A percentile compares a stretch with the other conserved stretches of the same genome.
Conservation (phyloP, 1,140 invertebrate species). For the Drosophila suzukii region DNA sequence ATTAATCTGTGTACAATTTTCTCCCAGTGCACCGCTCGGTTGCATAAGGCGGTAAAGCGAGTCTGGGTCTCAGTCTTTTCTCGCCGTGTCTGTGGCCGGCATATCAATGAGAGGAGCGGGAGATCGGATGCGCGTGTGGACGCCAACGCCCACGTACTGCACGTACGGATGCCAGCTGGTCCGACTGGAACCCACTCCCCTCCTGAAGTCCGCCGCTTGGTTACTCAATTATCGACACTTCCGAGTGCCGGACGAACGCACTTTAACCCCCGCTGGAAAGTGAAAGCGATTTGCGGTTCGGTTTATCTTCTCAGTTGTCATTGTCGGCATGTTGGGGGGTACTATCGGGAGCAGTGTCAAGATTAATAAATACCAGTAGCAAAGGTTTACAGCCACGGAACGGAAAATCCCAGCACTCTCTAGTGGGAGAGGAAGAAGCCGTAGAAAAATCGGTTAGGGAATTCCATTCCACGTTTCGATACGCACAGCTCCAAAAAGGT, state of each 20-base stretch:
- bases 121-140: slow-evolving; percentile 47
- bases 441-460: neutral
- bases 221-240: slow-evolving; percentile 74
- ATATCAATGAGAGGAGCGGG: slow-evolving; percentile 70
- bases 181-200: slow-evolving; percentile 3
- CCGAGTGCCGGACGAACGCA: slow-evolving; percentile 52
- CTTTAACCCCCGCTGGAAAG: slow-evolving; percentile 66
- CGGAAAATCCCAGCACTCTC: slow-evolving; percentile 1
- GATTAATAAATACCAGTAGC: slow-evolving; percentile 24
- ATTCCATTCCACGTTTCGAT: slow-evolving; percentile 12
- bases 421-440: slow-evolving; percentile 4
- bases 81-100: slow-evolving; percentile 42
- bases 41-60: slow-evolving; percentile 49
- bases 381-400: neutral
- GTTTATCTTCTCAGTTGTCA: slow-evolving; percentile 52
- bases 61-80: slow-evolving; percentile 16
- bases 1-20: neutral
- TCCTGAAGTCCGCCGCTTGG: slow-evolving; percentile 23
- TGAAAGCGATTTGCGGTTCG: slow-evolving; percentile 66
- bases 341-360: slow-evolving; percentile 23
- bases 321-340: neutral
- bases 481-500: neutral
- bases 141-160: slow-evolving; percentile 49
- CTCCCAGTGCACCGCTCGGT: slow-evolving; percentile 9
- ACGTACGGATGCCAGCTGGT: slow-evolving; percentile 24